Conservation (phyloP, 1,140 invertebrate genomes). For the Tachypleus tridentatus region DNA sequence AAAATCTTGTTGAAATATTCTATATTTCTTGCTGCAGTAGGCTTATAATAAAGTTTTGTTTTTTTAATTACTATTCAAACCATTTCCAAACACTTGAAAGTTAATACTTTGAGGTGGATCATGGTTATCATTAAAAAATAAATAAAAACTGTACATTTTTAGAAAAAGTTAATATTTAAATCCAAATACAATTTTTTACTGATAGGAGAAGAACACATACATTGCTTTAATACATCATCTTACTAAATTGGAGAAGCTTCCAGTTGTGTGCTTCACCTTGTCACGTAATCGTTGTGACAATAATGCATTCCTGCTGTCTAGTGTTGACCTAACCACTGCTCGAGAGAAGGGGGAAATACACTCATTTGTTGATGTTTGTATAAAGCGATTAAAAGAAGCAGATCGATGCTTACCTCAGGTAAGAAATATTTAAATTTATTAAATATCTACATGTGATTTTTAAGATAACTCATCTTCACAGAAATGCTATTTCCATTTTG, state of each 20-base stretch:
- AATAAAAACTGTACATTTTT: too few relatives aligned
- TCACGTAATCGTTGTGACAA: conserved; percentile 77
- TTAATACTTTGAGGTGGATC: too few relatives aligned
- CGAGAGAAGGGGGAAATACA: conserved; percentile 71
- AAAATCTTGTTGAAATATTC: too few relatives aligned
- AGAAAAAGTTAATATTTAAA: too few relatives aligned
- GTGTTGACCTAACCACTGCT: conserved; percentile 65
- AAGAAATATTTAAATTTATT: conserved; percentile 6
- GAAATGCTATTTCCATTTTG: too few relatives aligned
- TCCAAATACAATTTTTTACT: too few relatives aligned
- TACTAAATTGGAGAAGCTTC: conserved; percentile 64
- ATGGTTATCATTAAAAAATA: too few relatives aligned
- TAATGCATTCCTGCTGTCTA: conserved; percentile 50
- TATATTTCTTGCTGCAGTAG: too few relatives aligned
- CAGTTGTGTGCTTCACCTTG: conserved; percentile 87
- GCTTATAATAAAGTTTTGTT: too few relatives aligned
- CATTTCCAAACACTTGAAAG: too few relatives aligned
- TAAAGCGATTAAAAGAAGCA: conserved; percentile 65
- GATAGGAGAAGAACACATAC: conserved; percentile 51
- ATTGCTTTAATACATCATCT: conserved; percentile 68
- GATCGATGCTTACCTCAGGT: conserved; percentile 86
- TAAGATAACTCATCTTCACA: too few relatives aligned
- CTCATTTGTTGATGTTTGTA: conserved; percentile 67
- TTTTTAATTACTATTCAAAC: too few relatives aligned
- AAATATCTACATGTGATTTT: neutral